Evolutionary conservation across 92 coral and sea anemone species (phyloP).

Genomic region (Actinostola sp.): DNA sequence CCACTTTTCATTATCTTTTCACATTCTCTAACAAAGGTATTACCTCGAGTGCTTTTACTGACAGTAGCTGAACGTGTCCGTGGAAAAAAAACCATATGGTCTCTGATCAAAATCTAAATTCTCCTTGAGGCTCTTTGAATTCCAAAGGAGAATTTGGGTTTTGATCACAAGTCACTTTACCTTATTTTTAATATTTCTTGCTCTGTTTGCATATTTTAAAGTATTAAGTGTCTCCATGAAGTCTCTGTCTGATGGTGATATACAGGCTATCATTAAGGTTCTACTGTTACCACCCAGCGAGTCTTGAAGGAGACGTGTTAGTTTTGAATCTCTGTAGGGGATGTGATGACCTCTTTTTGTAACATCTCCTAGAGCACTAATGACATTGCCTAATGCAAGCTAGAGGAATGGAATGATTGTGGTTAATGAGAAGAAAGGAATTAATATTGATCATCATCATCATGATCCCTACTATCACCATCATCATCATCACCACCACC

Average conservation of each 20-base stretch:
- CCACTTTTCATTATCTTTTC: too few relatives aligned
- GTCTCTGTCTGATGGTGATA: constrained; percentile 96
- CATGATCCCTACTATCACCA: neutral
- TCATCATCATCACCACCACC: too few relatives aligned
- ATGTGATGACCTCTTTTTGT: constrained; percentile 88
- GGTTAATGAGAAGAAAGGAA: neutral
- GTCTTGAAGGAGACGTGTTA: constrained; percentile 91
- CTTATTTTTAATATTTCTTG: constrained; percentile 96
- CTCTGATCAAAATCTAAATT: too few relatives aligned
- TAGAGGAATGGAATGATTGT: constrained; percentile 11
- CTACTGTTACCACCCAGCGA: constrained; percentile 98
- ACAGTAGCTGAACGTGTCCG: too few relatives aligned
- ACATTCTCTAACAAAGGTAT: too few relatives aligned
- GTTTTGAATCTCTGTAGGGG: constrained; percentile 95
- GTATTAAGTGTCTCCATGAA: constrained; percentile 99
- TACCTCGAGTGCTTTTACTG: too few relatives aligned
- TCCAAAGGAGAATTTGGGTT: neutral
- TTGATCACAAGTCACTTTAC: constrained; percentile 21
- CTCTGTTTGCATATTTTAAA: constrained; percentile 98
- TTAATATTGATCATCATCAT: neutral
- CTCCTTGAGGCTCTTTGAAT: neutral
- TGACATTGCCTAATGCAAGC: constrained; percentile 98
- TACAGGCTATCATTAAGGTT: constrained; percentile 96
- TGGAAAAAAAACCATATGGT: too few relatives aligned
- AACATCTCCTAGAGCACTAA: constrained; percentile 94